Conservation (phyloP, 2,797 vertebrate species). For the Sebastolobus altivelis region DNA sequence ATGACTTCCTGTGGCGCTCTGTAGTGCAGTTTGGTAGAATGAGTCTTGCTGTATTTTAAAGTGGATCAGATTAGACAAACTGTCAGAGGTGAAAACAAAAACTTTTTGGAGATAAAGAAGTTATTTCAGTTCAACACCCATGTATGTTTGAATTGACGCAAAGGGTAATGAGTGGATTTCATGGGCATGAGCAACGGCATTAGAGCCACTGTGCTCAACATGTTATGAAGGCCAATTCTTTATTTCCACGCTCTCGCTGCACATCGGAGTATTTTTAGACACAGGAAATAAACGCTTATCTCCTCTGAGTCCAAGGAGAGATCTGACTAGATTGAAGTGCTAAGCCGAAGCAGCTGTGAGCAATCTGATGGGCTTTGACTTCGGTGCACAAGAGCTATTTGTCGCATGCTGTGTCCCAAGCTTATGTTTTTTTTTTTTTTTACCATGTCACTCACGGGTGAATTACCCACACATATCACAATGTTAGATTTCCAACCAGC, state of each 20-base stretch:
- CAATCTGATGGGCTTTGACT: slow-evolving; percentile 50
- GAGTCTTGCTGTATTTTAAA: neutral
- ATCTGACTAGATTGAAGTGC: slow-evolving; percentile 53
- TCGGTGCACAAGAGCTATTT: slow-evolving; percentile 31
- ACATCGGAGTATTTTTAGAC: slow-evolving; percentile 58
- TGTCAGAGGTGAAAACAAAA: neutral
- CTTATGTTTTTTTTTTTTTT: slow-evolving; percentile 24
- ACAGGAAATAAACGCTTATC: slow-evolving; percentile 59
- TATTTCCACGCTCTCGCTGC: slow-evolving; percentile 22
- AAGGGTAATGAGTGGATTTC: neutral
- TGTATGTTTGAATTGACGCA: neutral
- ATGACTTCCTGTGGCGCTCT: too few relatives aligned
- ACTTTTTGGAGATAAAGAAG: neutral
- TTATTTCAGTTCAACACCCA: neutral
- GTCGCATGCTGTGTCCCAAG: slow-evolving; percentile 9
- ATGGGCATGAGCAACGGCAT: neutral
- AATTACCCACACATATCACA: slow-evolving; percentile 15
- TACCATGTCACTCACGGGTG: slow-evolving; percentile 14
- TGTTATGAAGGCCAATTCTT: slow-evolving; percentile 21
- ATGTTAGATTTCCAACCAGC: slow-evolving; percentile 5
- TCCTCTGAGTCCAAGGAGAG: slow-evolving; percentile 40
- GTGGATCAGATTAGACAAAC: neutral
- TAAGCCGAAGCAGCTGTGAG: slow-evolving; percentile 62
- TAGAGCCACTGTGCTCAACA: slow-evolving; percentile 8
- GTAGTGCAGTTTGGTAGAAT: too few relatives aligned